Conservation (phyloP, 2,888 invertebrate species). For the Melieria picta region DNA sequence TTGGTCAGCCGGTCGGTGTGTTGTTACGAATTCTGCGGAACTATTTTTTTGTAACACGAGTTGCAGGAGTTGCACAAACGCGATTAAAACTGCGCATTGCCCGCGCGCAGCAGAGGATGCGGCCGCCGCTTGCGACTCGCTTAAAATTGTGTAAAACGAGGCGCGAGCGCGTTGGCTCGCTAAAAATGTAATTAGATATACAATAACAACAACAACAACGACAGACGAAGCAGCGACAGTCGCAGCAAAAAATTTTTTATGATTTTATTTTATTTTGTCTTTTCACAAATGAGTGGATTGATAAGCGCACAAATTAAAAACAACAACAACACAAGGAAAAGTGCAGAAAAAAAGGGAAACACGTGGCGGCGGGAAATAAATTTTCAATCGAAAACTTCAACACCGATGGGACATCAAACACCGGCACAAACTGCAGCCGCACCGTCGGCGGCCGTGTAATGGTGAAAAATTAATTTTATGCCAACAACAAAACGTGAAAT, state of each 20-base stretch:
- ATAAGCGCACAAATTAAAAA: slow-evolving; percentile 9
- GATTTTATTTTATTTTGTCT: no score
- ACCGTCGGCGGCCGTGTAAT: slow-evolving; percentile 23
- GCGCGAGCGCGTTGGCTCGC: slow-evolving; percentile 1
- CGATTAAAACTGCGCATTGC: neutral
- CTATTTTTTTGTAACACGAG: slow-evolving; percentile 20
- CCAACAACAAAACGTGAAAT: slow-evolving; percentile 35
- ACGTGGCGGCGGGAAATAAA: no score
- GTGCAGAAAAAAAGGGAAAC: neutral
- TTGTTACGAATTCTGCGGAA: slow-evolving; percentile 14
- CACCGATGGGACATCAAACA: neutral
- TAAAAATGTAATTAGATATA: slow-evolving; percentile 24
- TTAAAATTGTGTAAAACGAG: slow-evolving; percentile 21
- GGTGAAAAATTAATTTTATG: slow-evolving; percentile 38
- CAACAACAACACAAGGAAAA: slow-evolving; percentile 4
- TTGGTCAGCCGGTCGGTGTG: neutral
- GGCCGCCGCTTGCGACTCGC: slow-evolving; percentile 4
- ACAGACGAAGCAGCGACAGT: neutral
- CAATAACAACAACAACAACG: slow-evolving; percentile 14
- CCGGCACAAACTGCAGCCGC: slow-evolving; percentile 2
- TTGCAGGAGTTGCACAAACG: slow-evolving; percentile 1
- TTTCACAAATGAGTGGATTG: no score
- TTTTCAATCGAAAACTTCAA: neutral
- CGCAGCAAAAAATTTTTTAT: no score
- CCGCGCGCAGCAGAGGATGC: slow-evolving; percentile 2